These are phyloP conservation scores for Opisthograptis luteolata DNA, from an alignment of 2,888 invertebrate genomes.

Conservation along the genomic window DNA sequence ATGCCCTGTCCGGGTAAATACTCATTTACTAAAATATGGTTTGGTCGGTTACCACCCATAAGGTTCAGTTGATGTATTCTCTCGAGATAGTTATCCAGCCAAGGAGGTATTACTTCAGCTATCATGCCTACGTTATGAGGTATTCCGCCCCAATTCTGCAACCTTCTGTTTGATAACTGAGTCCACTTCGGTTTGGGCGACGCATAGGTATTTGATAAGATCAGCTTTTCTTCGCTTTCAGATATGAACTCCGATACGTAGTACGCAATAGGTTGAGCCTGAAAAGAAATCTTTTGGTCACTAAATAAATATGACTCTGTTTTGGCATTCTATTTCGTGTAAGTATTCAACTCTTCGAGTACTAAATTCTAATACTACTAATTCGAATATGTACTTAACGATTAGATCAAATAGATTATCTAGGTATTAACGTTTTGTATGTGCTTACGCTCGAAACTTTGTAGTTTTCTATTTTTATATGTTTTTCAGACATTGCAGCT, in stretches of 20 bases:
- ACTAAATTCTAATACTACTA: no score
- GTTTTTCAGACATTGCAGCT: background rate
- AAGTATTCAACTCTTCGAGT: no score
- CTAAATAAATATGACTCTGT: no score
- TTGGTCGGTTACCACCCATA: constrained; percentile 90
- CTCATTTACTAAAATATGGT: constrained; percentile 98
- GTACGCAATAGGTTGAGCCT: constrained; percentile 86
- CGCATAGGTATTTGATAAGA: constrained; percentile 89
- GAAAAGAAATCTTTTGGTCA: no score
- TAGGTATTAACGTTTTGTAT: no score
- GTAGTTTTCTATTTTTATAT: constrained; percentile 34
- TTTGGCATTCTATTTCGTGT: no score
- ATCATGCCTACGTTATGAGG: constrained; percentile 98
- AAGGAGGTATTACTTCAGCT: constrained; percentile 93
- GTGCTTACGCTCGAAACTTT: constrained; percentile 46
- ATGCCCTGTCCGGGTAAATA: constrained; percentile 97
- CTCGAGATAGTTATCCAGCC: constrained; percentile 90
- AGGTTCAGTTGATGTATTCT: constrained; percentile 87
- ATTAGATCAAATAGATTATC: no score
- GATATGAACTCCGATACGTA: constrained; percentile 96
- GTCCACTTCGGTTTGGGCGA: constrained; percentile 98
- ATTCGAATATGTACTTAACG: no score
- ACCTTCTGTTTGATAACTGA: constrained; percentile 92
- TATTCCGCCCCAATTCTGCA: constrained; percentile 99
- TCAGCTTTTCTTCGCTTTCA: constrained; percentile 87